Conservation (phyloP, 2,113 vertebrate species). For the Psettodes erumei region DNA sequence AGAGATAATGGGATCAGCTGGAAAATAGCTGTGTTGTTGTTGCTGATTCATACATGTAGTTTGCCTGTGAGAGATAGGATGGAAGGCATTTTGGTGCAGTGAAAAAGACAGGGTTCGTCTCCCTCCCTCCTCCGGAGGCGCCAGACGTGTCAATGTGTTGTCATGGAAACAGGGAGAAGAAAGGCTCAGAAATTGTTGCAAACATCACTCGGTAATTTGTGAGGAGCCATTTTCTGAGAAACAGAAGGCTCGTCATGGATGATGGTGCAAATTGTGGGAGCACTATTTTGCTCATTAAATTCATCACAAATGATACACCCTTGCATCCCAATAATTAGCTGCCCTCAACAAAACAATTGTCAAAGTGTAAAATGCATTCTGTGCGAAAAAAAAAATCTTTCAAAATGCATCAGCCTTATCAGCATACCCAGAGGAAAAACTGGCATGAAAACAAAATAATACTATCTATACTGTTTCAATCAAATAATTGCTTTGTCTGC, state of each 20-base stretch:
- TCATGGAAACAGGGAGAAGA: conserved; percentile 86
- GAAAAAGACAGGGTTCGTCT: conserved; percentile 69
- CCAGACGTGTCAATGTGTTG: conserved; percentile 79
- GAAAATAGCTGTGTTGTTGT: conserved; percentile 31
- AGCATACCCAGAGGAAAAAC: not conserved
- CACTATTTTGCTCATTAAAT: not conserved
- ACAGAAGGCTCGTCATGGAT: conserved; percentile 57
- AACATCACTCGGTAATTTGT: conserved; percentile 80
- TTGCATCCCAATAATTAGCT: not conserved
- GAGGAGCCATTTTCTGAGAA: conserved; percentile 80
- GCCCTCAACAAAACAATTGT: not conserved
- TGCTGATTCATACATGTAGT: not conserved
- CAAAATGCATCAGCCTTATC: not conserved
- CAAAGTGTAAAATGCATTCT: not conserved
- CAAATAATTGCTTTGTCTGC: not conserved
- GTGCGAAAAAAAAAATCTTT: not conserved
- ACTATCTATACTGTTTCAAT: not conserved
- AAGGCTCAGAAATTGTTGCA: conserved; percentile 77
- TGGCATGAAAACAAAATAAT: not conserved
- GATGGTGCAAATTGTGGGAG: conserved; percentile 58
- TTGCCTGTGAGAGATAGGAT: conserved; percentile 46
- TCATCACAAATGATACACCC: not conserved
- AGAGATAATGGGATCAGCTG: not conserved
- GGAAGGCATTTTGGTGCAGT: conserved; percentile 73
- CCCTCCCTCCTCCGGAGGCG: conserved; percentile 70